Evolutionary conservation across 1,140 invertebrate genomes (phyloP).

Genomic region (Drosophila baimaii): DNA sequence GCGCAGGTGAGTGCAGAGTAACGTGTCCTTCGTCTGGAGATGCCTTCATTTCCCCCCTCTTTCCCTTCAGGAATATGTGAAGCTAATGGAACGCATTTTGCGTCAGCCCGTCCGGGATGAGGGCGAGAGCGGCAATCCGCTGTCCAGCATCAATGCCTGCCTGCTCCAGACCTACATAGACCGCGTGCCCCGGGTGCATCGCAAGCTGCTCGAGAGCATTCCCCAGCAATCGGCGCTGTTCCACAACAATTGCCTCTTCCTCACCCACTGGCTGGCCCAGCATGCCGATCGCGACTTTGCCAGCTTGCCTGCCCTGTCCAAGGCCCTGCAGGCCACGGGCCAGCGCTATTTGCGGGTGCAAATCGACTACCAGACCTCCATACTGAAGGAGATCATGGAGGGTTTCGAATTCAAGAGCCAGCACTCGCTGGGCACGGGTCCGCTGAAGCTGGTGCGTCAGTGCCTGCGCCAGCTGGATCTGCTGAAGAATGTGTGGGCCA

Average conservation of each 20-base stretch:
- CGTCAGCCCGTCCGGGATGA: slow-evolving; percentile 88
- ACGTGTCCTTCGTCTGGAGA: no score
- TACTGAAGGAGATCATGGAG: slow-evolving; percentile 89
- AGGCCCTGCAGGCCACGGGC: slow-evolving; percentile 87
- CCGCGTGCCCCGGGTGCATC: slow-evolving; percentile 91
- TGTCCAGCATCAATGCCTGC: slow-evolving; percentile 85
- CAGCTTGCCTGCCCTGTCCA: slow-evolving; percentile 78
- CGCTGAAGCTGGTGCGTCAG: slow-evolving; percentile 91
- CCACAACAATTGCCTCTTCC: slow-evolving; percentile 96
- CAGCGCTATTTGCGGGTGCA: slow-evolving; percentile 89
- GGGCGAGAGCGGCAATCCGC: slow-evolving; percentile 87
- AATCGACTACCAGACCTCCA: slow-evolving; percentile 89
- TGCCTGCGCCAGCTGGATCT: slow-evolving; percentile 93
- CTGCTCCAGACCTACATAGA: slow-evolving; percentile 92
- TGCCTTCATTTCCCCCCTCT: background rate
- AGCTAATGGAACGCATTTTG: slow-evolving; percentile 89
- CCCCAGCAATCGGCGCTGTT: slow-evolving; percentile 95
- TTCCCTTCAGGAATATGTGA: slow-evolving; percentile 87
- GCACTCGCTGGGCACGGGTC: slow-evolving; percentile 86
- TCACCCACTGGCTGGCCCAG: slow-evolving; percentile 87
- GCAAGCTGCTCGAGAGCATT: slow-evolving; percentile 90
- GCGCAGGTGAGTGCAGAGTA: slow-evolving; percentile 66
- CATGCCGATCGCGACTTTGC: slow-evolving; percentile 79
- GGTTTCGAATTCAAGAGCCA: slow-evolving; percentile 88
- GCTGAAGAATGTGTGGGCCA: slow-evolving; percentile 93